These are phyloP conservation scores for Temnothorax rugatulus DNA, from an alignment of 2,888 invertebrate genomes.

Conservation along the genomic window DNA sequence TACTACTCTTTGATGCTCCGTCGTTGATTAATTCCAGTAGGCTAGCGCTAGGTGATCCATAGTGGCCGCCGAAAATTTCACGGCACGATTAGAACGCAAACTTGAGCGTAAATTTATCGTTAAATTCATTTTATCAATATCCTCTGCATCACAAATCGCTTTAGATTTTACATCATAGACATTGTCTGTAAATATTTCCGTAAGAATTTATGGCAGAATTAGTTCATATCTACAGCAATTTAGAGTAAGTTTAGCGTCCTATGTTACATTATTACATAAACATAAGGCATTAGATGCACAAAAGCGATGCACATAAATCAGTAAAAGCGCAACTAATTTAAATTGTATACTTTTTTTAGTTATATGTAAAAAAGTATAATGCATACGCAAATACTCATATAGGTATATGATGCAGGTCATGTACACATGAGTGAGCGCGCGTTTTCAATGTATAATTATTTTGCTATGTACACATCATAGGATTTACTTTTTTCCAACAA, in stretches of 20 bases:
- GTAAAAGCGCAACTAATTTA: neutral
- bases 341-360: neutral
- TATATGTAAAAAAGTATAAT: neutral
- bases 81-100: constrained; percentile 60
- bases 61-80: constrained; percentile 60
- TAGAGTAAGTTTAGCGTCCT: neutral
- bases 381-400: neutral
- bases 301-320: neutral
- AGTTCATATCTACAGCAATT: neutral
- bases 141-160: neutral
- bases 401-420: too few species aligned
- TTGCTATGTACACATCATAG: neutral
- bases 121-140: neutral
- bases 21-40: constrained; percentile 84
- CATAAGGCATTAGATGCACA: neutral
- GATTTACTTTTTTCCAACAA: neutral
- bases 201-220: neutral
- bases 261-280: neutral
- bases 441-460: neutral
- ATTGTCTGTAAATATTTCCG: neutral
- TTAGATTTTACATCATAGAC: neutral
- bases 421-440: neutral
- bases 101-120: constrained; percentile 28
- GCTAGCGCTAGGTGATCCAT: constrained; percentile 74
- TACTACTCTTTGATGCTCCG: constrained; percentile 83